Conservation (phyloP, 2,797 vertebrate genomes). For the Squalus acanthias region DNA sequence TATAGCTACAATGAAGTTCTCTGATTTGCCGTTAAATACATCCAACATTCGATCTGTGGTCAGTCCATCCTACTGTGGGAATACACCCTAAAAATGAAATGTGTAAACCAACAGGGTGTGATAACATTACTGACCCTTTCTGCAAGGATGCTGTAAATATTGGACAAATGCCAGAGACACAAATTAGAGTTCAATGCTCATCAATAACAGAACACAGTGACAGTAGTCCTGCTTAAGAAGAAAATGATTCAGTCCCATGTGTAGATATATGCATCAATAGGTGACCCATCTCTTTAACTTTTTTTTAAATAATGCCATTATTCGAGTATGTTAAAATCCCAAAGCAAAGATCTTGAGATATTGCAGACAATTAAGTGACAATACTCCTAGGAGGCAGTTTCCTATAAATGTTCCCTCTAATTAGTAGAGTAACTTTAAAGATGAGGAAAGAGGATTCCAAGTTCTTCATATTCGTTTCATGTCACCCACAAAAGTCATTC, state of each 20-base stretch:
- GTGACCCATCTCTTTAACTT: neutral
- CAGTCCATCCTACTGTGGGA: neutral
- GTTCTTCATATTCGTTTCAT: neutral
- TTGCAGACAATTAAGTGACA: neutral
- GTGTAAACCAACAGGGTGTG: neutral
- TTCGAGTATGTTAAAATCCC: neutral
- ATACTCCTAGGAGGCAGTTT: neutral
- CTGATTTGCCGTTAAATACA: neutral
- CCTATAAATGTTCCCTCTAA: neutral
- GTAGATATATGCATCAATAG: neutral
- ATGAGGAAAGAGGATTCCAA: neutral
- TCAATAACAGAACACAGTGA: neutral
- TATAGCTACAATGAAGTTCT: neutral
- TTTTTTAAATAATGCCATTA: neutral
- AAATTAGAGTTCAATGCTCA: constrained; percentile 23
- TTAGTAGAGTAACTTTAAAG: neutral
- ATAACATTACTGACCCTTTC: neutral
- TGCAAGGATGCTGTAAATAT: constrained; percentile 3
- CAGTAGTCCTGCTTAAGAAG: neutral
- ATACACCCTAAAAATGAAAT: constrained; percentile 10
- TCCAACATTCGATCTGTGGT: neutral
- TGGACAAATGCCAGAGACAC: neutral
- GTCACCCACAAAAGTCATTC: neutral
- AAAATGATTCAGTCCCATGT: constrained; percentile 24
- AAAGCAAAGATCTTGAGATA: neutral